Conservation (phyloP, 1,140 invertebrate genomes). For the Lamellibrachia luymesi region DNA sequence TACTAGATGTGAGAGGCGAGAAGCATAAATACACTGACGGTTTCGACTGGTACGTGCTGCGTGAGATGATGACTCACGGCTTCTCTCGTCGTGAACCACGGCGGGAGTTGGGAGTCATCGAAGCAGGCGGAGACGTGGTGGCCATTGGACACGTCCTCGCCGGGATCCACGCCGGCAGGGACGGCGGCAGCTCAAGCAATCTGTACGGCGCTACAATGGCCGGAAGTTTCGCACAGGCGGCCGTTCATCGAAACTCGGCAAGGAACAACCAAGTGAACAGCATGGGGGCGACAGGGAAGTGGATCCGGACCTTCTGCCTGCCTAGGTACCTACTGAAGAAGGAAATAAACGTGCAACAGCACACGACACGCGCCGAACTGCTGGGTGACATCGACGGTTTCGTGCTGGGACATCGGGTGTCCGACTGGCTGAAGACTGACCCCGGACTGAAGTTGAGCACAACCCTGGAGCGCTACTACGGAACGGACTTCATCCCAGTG, state of each 20-base stretch:
- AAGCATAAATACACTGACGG: neutral
- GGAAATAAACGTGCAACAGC: neutral
- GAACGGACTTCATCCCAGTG: neutral
- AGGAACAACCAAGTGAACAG: neutral
- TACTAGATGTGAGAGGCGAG: neutral
- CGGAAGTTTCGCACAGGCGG: neutral
- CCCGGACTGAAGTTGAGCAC: neutral
- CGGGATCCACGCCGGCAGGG: neutral
- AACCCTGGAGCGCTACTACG: neutral
- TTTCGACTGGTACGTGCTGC: neutral
- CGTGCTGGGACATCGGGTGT: constrained; percentile 1
- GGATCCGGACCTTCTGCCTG: neutral
- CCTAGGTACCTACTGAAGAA: neutral
- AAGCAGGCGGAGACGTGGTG: neutral
- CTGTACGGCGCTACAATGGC: neutral
- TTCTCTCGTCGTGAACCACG: neutral
- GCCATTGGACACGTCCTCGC: neutral
- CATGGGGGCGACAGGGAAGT: neutral
- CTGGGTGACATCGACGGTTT: constrained; percentile 15
- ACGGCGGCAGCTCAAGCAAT: neutral
- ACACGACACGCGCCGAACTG: neutral
- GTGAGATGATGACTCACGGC: neutral
- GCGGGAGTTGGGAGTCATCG: neutral
- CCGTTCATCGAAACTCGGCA: neutral
- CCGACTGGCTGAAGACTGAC: neutral